phyloP scores from a whole-genome alignment of 2,888 invertebrate genomes.

The Prionchulus punctatus region DNA sequence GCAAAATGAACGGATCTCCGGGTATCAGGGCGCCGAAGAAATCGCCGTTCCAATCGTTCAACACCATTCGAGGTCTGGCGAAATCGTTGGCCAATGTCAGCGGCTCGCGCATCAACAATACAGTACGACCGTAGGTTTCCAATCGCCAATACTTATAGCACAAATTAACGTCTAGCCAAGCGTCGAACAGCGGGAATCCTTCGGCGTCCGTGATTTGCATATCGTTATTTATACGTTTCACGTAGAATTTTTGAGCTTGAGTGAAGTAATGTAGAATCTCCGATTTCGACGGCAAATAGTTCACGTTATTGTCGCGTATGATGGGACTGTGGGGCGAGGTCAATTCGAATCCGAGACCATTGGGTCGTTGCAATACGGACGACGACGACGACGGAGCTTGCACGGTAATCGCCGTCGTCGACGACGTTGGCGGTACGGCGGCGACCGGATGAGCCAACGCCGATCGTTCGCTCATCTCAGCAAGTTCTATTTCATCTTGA shows the following conservation, averaged over 20 bases:
- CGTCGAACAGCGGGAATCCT: constrained; percentile 12
- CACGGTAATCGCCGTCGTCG: too few species aligned
- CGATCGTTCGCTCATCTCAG: too few species aligned
- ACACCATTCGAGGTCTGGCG: not conserved
- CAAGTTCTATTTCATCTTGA: too few species aligned
- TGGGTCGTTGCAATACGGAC: too few species aligned
- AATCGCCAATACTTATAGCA: constrained; percentile 10
- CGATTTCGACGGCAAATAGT: constrained; percentile 6
- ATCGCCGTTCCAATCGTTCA: constrained; percentile 13
- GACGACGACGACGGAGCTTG: too few species aligned
- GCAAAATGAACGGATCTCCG: constrained; percentile 10
- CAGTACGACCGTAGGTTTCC: constrained; percentile 11
- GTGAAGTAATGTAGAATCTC: constrained; percentile 10
- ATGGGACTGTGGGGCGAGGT: too few species aligned
- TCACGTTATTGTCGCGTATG: too few species aligned
- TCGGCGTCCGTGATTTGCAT: constrained; percentile 11
- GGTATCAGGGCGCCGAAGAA: constrained; percentile 10
- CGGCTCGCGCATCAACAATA: constrained; percentile 10
- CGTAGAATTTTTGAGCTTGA: constrained; percentile 2
- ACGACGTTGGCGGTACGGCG: too few species aligned
- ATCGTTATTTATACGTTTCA: constrained; percentile 1
- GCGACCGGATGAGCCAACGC: too few species aligned
- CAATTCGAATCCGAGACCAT: too few species aligned
- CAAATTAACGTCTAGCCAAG: constrained; percentile 12
- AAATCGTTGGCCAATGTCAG: not conserved